phyloP scores from a whole-genome alignment of 2,797 vertebrate species.

The Melanotaenia pygmaea region DNA sequence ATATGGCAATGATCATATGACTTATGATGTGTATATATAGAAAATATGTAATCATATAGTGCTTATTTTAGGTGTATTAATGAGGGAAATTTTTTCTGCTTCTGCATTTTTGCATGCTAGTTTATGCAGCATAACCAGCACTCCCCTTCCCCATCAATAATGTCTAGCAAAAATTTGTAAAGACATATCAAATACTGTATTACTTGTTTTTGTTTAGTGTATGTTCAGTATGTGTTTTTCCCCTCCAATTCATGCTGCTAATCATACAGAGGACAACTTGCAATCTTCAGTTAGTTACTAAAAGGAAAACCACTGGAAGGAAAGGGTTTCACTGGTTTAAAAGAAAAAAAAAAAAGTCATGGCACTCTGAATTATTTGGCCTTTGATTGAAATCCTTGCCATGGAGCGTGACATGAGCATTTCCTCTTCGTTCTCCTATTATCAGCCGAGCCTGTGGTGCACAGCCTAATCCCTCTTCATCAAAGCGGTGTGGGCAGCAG shows the following conservation, averaged over 20 bases:
- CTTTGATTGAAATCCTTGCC: conserved; percentile 83
- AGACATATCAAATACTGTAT: neutral
- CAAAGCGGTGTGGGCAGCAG: conserved; percentile 84
- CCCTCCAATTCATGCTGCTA: conserved; percentile 21
- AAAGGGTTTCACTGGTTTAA: conserved; percentile 54
- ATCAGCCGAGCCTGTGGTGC: conserved; percentile 81
- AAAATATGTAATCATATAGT: no score
- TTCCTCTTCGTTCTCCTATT: conserved; percentile 80
- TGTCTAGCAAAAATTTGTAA: no score
- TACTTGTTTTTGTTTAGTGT: neutral
- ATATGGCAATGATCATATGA: no score
- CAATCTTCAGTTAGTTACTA: conserved; percentile 20
- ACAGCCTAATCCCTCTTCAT: conserved; percentile 89
- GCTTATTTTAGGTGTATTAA: no score
- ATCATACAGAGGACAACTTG: conserved; percentile 31
- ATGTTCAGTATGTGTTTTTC: neutral
- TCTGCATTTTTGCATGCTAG: no score
- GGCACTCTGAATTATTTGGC: conserved; percentile 72
- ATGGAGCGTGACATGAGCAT: conserved; percentile 74
- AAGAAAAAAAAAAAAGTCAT: conserved; percentile 44
- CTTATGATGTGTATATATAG: no score
- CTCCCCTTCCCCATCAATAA: no score
- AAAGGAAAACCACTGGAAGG: conserved; percentile 41
- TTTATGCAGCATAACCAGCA: no score
- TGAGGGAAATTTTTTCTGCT: no score